Evolutionary conservation across 2,888 invertebrate genomes (phyloP).

Genomic region (Ligdia adustata): DNA sequence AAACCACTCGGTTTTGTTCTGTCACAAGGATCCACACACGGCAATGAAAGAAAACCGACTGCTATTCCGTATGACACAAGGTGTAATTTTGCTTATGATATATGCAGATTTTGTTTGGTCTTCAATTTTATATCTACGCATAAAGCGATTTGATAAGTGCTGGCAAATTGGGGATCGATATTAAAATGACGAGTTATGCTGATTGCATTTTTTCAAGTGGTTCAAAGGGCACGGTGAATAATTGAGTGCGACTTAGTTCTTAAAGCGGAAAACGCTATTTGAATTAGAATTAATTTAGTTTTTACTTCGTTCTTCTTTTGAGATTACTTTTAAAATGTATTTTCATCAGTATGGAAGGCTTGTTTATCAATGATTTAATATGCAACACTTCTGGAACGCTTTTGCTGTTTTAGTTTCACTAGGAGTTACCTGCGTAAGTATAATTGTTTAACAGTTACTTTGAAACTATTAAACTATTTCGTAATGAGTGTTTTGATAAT

Average conservation of each 20-base stretch:
- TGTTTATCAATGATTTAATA: constrained; percentile 6
- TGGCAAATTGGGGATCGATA: constrained; percentile 80
- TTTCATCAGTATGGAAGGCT: constrained; percentile 8
- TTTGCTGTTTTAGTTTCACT: constrained; percentile 17
- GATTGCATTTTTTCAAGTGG: constrained; percentile 83
- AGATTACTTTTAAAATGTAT: constrained; percentile 13
- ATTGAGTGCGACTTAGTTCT: constrained; percentile 75
- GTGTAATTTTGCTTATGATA: constrained; percentile 52
- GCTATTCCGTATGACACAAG: constrained; percentile 56
- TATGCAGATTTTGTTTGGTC: constrained; percentile 49
- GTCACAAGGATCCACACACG: constrained; percentile 60
- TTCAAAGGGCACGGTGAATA: constrained; percentile 74
- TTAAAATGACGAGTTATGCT: constrained; percentile 82
- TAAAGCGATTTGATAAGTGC: constrained; percentile 80
- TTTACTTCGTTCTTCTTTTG: constrained; percentile 30
- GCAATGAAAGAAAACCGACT: constrained; percentile 63
- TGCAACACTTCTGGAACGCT: not conserved
- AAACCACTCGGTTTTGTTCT: constrained; percentile 77
- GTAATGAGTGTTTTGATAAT: too few species aligned
- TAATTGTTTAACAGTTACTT: too few species aligned
- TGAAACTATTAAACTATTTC: too few species aligned
- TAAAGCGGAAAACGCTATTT: constrained; percentile 52
- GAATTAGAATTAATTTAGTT: constrained; percentile 37
- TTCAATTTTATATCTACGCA: constrained; percentile 73
- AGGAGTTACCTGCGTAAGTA: too few species aligned